Evolutionary conservation across 1,140 invertebrate genomes (phyloP), one percentile per base, ranked within the genome.

Genomic region (Atta cephalotes): DNA sequence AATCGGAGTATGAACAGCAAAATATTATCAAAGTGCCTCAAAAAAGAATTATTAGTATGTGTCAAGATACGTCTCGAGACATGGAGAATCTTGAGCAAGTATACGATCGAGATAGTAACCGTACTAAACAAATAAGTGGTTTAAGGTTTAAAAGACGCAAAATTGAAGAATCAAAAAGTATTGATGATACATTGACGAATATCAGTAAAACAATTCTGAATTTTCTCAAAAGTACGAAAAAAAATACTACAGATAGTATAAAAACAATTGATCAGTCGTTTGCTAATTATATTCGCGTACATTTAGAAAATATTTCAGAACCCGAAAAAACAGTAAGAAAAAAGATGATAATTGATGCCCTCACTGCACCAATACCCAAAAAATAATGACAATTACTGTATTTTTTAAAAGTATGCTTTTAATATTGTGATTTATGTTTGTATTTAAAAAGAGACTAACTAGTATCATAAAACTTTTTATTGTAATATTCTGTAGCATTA

Each of bases 271-370:
- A 71, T 51, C 68, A 71, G 2, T 71, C 68, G 51, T 70, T 70
- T 25, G n/a, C 10, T 49, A n/a, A 70, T 49, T 70, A 70, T 49
- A 49, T 70, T 70, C n/a, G 39, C 12, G 39, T 70, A 70, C 66
- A 70, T 70, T 70, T 70, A 25, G 9, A 70, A 70, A 70, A 49
- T 49, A 70, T 49, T 49, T 39, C 66, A 14, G 66, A 70, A 70
- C 39, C 66, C 12, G 66, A 70, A 70, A 70, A 70, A 70, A 49
- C 39, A 49, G 6, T 9, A 70, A 49, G 39, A 14, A 70, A 39
- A 39, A 66, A 66, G n/a, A 39, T 39, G 65, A n/a, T 66, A 66
- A 10, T 66, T 66, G 65, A 39, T 12, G 66, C 39, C 1, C 66
- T 70, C 25, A 14, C n/a, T 6, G 39, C 35, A 21, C 66, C 66